Conservation (phyloP, 2,888 invertebrate genomes). For the Xestia c-nigrum region DNA sequence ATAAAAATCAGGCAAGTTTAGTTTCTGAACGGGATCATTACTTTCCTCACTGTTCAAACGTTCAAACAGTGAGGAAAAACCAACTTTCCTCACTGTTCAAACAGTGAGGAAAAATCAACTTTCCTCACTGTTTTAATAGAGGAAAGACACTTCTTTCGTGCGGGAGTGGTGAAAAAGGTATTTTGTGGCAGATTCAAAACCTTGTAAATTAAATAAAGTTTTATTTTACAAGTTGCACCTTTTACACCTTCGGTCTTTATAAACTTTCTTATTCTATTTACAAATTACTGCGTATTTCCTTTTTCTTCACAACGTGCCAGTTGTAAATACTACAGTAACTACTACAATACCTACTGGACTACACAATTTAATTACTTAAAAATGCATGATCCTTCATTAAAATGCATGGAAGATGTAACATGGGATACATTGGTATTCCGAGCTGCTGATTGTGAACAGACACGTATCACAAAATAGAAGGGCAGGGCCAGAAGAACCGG, state of each 20-base stretch:
- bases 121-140: no score
- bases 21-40: no score
- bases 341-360: background rate
- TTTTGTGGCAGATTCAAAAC: no score
- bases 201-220: no score
- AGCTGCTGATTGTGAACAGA: constrained; percentile 47
- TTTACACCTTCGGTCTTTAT: background rate
- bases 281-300: background rate
- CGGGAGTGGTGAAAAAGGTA: no score
- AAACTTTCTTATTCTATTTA: background rate
- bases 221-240: background rate
- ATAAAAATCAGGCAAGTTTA: no score
- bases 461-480: constrained; percentile 66
- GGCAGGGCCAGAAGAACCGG: background rate
- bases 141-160: no score
- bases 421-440: constrained; percentile 46
- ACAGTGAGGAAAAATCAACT: no score
- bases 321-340: background rate
- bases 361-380: constrained; percentile 38
- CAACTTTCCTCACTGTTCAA: no score
- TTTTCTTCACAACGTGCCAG: background rate
- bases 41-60: no score
- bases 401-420: constrained; percentile 53
- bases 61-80: no score
- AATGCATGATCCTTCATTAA: constrained; percentile 41